Conservation (phyloP, 2,888 invertebrate species). For the Argyra leucocephala region DNA sequence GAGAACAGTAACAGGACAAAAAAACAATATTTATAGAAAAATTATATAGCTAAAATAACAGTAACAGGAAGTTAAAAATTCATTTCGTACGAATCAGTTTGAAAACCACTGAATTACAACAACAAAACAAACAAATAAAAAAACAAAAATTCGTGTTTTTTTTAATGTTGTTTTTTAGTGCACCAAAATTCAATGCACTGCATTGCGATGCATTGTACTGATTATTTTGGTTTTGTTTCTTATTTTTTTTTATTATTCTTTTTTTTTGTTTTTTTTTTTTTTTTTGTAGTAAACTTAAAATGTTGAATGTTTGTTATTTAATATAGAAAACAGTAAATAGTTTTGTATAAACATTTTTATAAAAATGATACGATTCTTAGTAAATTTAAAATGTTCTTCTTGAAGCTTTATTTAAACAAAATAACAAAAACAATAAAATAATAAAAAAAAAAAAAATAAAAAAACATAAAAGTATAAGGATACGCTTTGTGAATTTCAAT, state of each 20-base stretch:
- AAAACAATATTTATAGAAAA: too few species aligned
- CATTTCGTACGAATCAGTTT: too few species aligned
- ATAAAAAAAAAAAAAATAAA: neutral
- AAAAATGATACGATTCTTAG: neutral
- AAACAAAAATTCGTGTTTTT: too few species aligned
- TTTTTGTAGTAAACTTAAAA: too few species aligned
- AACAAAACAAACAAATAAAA: too few species aligned
- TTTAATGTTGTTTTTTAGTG: too few species aligned
- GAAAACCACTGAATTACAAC: too few species aligned
- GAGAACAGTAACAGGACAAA: too few species aligned
- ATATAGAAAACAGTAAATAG: neutral
- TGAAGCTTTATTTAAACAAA: neutral
- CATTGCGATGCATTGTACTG: neutral
- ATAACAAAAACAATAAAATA: neutral
- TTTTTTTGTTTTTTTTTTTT: neutral
- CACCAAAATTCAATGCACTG: neutral
- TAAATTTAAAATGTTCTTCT: neutral
- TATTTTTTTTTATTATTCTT: too few species aligned
- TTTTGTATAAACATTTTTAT: neutral
- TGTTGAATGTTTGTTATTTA: too few species aligned
- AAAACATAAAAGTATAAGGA: neutral
- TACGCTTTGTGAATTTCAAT: conserved; percentile 1
- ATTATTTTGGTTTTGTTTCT: neutral
- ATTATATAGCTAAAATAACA: too few species aligned
- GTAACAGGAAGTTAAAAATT: too few species aligned